phyloP scores from a whole-genome alignment of 2,113 vertebrate genomes.

The Serilophus lunatus region DNA sequence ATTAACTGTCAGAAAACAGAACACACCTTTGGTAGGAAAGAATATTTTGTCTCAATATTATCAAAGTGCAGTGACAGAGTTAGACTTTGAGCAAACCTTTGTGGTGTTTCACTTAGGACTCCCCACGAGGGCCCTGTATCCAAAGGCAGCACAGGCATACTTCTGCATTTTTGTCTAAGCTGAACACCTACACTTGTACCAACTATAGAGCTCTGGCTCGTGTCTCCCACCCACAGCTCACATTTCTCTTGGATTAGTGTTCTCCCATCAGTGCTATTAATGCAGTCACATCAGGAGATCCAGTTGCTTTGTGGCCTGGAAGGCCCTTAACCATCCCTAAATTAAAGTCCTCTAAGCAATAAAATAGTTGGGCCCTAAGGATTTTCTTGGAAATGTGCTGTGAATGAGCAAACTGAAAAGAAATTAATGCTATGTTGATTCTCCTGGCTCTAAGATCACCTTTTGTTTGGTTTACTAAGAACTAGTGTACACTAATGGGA shows the following conservation, averaged over 20 bases:
- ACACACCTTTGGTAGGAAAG: background rate
- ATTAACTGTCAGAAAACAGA: background rate
- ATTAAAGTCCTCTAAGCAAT: background rate
- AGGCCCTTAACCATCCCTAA: background rate
- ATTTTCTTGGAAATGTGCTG: background rate
- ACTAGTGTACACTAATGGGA: background rate
- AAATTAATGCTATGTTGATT: background rate
- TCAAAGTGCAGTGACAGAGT: background rate
- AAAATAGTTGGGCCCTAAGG: background rate
- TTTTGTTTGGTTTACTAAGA: background rate
- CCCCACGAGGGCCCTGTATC: background rate
- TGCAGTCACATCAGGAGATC: background rate
- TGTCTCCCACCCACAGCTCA: background rate
- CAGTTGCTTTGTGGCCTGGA: background rate
- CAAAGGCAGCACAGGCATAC: background rate
- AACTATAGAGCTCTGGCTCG: background rate
- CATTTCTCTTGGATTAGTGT: background rate
- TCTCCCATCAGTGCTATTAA: background rate
- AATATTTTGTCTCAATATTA: background rate
- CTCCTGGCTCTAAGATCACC: background rate
- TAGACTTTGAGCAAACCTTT: background rate
- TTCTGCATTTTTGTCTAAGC: background rate
- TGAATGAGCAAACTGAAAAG: slow-evolving; percentile 16
- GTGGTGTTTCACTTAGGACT: background rate
- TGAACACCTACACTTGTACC: background rate